Evolutionary conservation across 2,113 vertebrate genomes (phyloP).

Genomic region (Rhynchomys soricoides): DNA sequence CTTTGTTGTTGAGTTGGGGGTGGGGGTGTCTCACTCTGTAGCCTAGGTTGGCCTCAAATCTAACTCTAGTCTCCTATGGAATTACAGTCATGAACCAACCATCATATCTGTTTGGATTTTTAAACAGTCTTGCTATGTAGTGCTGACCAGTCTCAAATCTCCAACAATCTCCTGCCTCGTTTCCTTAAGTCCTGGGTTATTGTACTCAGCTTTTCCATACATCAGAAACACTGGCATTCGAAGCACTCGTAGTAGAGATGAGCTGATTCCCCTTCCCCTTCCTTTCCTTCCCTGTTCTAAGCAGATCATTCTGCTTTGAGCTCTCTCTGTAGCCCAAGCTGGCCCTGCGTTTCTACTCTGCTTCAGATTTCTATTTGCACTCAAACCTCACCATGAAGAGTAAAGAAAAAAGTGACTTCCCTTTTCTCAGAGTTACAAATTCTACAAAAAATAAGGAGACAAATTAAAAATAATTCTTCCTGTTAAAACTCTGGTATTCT

Average conservation of each 20-base stretch:
- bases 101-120: neutral
- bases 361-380: neutral
- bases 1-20: too few species aligned
- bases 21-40: neutral
- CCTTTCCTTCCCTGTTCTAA: too few species aligned
- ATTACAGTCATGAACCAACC: neutral
- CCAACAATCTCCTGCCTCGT: neutral
- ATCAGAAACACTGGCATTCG: neutral
- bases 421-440: constrained; percentile 12
- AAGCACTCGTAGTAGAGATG: neutral
- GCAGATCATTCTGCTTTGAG: neutral
- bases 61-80: neutral
- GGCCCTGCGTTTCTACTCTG: neutral
- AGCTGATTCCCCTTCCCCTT: neutral
- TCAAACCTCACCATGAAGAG: neutral
- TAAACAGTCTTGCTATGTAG: neutral
- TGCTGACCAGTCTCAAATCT: neutral
- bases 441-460: constrained; percentile 5
- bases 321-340: neutral
- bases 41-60: neutral
- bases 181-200: neutral
- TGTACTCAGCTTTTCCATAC: neutral
- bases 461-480: neutral
- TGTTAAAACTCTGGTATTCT: neutral
- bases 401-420: neutral